phyloP scores from a whole-genome alignment of 2,797 vertebrate species.

The Melanogrammus aeglefinus region DNA sequence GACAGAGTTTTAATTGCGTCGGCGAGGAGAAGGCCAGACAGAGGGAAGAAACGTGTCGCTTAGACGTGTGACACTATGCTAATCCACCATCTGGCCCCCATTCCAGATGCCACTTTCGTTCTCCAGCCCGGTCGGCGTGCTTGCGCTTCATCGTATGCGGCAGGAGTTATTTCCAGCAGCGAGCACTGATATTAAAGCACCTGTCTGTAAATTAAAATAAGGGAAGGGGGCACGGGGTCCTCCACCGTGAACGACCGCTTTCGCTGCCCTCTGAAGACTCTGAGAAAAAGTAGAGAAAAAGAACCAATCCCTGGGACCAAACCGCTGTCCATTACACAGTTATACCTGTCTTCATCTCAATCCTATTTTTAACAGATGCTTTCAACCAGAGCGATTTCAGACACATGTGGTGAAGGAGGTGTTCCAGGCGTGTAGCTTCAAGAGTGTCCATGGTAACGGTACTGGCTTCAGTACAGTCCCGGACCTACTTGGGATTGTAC shows the following conservation, averaged over 20 bases:
- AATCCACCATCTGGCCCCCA: constrained; percentile 41
- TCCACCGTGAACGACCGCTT: too few species aligned
- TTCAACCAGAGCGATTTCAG: not conserved
- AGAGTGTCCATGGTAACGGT: not conserved
- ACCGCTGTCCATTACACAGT: not conserved
- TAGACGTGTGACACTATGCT: constrained; percentile 48
- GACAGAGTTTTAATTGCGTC: constrained; percentile 42
- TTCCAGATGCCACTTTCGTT: constrained; percentile 24
- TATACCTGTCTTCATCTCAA: not conserved
- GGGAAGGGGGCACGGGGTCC: not conserved
- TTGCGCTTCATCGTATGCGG: not conserved
- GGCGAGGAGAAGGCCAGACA: not conserved
- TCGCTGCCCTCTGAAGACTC: not conserved
- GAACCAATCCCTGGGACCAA: not conserved
- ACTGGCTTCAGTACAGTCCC: not conserved
- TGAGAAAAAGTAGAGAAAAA: not conserved
- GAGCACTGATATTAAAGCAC: not conserved
- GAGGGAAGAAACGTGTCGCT: constrained; percentile 42
- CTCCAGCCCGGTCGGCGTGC: not conserved
- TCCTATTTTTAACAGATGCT: not conserved
- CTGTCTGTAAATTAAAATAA: not conserved
- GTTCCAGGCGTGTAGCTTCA: not conserved
- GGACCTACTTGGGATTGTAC: not conserved
- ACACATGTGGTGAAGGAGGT: not conserved
- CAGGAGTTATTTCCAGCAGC: not conserved